phyloP scores from a whole-genome alignment of 2,888 invertebrate species.

The Trilocha varians region DNA sequence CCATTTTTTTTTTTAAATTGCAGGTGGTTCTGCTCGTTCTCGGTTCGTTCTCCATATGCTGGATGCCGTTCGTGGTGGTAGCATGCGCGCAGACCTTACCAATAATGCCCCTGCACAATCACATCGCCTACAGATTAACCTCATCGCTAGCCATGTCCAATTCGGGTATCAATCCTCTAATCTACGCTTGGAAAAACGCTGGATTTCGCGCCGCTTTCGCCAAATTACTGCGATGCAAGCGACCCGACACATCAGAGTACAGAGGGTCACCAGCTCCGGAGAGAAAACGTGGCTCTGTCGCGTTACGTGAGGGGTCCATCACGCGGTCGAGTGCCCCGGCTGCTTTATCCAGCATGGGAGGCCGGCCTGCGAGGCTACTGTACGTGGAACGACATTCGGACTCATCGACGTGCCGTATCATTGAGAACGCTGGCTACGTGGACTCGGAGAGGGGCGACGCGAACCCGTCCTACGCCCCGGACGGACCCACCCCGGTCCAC shows the following conservation, averaged over 20 bases:
- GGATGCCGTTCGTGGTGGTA: slow-evolving; percentile 85
- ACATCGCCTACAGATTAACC: slow-evolving; percentile 75
- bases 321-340: slow-evolving; percentile 50
- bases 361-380: slow-evolving; percentile 53
- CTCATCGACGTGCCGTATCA: slow-evolving; percentile 58
- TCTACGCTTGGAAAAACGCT: slow-evolving; percentile 89
- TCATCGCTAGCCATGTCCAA: slow-evolving; percentile 84
- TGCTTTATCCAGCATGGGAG: slow-evolving; percentile 42
- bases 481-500: slow-evolving; percentile 61
- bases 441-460: slow-evolving; percentile 55
- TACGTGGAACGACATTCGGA: slow-evolving; percentile 53
- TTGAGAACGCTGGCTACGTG: slow-evolving; percentile 64
- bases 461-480: slow-evolving; percentile 64
- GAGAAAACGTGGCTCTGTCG: slow-evolving; percentile 63
- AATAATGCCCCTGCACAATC: slow-evolving; percentile 61
- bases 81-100: slow-evolving; percentile 75
- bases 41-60: slow-evolving; percentile 86
- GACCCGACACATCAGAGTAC: slow-evolving; percentile 73
- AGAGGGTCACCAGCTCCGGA: slow-evolving; percentile 72
- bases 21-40: slow-evolving; percentile 85
- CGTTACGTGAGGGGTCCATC: slow-evolving; percentile 60
- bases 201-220: slow-evolving; percentile 83
- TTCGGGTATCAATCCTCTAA: slow-evolving; percentile 86
- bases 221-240: slow-evolving; percentile 77
- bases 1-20: slow-evolving; percentile 18